phyloP scores from a whole-genome alignment of 2,113 vertebrate genomes.

The Otocyon megalotis region DNA sequence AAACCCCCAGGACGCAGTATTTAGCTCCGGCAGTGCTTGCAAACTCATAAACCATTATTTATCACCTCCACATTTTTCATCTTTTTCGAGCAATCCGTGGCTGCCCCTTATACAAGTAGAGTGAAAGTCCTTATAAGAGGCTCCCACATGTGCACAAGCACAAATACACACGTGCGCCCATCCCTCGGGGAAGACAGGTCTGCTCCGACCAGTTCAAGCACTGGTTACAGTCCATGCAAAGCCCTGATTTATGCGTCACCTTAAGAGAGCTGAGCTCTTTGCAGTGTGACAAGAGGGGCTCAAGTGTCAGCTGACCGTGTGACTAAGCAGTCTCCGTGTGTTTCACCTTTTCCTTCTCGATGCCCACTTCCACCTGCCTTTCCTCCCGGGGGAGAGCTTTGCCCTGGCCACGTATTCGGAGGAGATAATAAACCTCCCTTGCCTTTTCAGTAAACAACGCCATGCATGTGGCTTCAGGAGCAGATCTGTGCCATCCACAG shows the following conservation, averaged over 20 bases:
- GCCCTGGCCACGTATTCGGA: neutral
- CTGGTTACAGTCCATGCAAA: no score
- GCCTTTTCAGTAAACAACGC: constrained; percentile 68
- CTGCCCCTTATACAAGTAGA: neutral
- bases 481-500: constrained; percentile 68
- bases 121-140: neutral
- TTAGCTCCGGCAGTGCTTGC: no score
- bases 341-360: neutral
- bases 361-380: neutral
- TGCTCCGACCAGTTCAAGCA: fast-evolving
- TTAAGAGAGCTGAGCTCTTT: neutral
- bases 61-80: neutral
- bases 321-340: fast-evolving
- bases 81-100: neutral
- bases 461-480: constrained; percentile 24
- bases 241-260: neutral
- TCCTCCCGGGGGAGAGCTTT: neutral
- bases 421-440: neutral
- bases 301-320: neutral
- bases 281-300: neutral
- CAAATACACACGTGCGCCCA: neutral
- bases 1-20: neutral
- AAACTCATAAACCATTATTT: neutral
- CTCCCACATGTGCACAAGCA: no score
- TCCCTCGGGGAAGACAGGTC: neutral